Conservation (phyloP, 2,113 vertebrate genomes). For the Aphyosemion australe region DNA sequence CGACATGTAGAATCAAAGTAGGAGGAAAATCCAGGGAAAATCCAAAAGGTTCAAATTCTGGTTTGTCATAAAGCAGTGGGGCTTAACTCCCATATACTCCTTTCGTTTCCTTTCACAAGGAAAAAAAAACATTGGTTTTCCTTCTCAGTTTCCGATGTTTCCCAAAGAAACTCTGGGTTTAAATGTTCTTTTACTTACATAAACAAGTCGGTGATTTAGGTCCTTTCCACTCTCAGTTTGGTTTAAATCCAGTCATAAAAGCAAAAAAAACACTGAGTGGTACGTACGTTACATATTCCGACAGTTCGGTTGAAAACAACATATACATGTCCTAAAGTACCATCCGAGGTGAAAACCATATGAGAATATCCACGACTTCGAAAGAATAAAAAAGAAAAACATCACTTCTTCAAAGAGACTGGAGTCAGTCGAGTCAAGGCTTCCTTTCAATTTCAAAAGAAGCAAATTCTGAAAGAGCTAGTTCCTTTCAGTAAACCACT, state of each 20-base stretch:
- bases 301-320: conserved; percentile 32
- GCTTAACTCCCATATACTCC: conserved; percentile 7
- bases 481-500: conserved; percentile 55
- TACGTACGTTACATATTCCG: conserved; percentile 45
- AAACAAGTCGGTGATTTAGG: conserved; percentile 18
- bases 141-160: conserved; percentile 18
- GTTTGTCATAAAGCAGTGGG: conserved; percentile 45
- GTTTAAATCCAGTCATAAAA: conserved; percentile 27
- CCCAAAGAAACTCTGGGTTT: conserved; percentile 26
- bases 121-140: conserved; percentile 34
- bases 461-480: conserved; percentile 49
- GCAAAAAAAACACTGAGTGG: conserved; percentile 5
- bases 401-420: conserved; percentile 40
- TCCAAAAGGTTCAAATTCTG: conserved; percentile 53
- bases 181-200: conserved; percentile 30
- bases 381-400: conserved; percentile 17
- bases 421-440: conserved; percentile 41
- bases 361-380: conserved; percentile 46
- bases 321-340: conserved; percentile 45
- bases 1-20: conserved; percentile 44
- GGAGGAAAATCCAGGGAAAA: conserved; percentile 52
- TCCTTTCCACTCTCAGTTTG: conserved; percentile 16
- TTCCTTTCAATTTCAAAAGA: conserved; percentile 57
- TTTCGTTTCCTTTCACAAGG: conserved; percentile 7
- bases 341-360: conserved; percentile 47